Evolutionary conservation across 2,888 invertebrate genomes (phyloP).

Genomic region (Cyrtodaria siliqua): DNA sequence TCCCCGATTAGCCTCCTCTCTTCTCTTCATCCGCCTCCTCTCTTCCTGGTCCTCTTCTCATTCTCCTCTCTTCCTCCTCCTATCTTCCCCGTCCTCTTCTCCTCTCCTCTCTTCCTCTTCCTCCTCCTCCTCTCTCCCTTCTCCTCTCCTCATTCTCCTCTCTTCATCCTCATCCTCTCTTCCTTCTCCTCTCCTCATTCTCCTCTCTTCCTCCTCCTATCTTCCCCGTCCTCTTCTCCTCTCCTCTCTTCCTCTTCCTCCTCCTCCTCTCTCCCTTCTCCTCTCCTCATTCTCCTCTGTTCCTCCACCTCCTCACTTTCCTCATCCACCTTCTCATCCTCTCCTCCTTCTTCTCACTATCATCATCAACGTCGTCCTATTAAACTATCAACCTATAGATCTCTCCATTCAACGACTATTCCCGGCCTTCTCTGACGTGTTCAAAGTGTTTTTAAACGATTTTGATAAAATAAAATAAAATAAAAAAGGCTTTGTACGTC

Average conservation of each 20-base stretch:
- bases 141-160: no score
- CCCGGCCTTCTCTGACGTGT: no score
- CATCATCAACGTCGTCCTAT: no score
- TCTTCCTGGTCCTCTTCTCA: no score
- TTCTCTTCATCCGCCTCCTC: not conserved
- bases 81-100: not conserved
- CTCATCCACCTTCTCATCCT: not conserved
- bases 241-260: not conserved
- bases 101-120: not conserved
- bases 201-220: not conserved
- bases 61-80: no score
- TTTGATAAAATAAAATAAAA: no score
- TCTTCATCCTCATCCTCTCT: not conserved
- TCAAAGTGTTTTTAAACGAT: no score
- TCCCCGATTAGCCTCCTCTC: not conserved
- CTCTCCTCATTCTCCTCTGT: not conserved
- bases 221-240: not conserved
- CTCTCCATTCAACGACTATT: no score
- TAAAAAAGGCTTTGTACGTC: no score
- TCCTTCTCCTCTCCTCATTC: not conserved
- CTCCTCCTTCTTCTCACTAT: not conserved
- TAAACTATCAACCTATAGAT: no score
- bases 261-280: not conserved
- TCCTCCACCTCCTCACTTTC: not conserved
- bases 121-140: not conserved